Base-by-base conservation (phyloP, 1,140 invertebrate genomes). In the Trichogramma pretiosum region DNA sequence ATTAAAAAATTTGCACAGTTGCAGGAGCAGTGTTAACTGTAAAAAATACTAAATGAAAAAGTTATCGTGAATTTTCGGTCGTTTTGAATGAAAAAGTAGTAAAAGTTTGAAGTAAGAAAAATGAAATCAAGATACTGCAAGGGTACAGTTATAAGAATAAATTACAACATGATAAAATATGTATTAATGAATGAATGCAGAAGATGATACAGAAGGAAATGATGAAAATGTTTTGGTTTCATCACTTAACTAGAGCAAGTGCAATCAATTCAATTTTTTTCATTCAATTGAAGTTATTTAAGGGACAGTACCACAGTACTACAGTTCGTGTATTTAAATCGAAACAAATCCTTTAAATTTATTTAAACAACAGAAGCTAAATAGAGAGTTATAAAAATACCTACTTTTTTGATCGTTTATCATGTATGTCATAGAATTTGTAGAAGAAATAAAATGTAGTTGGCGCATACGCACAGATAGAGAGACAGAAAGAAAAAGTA, bases 201-300 rank as follows among this genome's bases (percentile, higher is more conserved):
- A 5, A 16, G 16, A 28, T 28, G 33, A 34, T 8, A 34, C 5
- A 34, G n/a, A 34, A n/a, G n/a, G 16, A 34, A 14, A 34, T 34
- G 32, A 13, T 28, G 24, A 34, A 5, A 16, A 34, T 34, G n/a
- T 9, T 45, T 38, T 45, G 38, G 16, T 8, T 36, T 51, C n/a
- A n/a, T n/a, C 49, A 51, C 49, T 51, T 51, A 50, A 41, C 49
- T 51, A 51, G 24, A 50, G 49, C 49, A 51, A 51, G 49, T 46
- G 49, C 49, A 46, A 37, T 51, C 32, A 36, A 38, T 51, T 51
- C n/a, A n/a, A n/a, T n/a, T n/a, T n/a, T n/a, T n/a, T n/a, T n/a
- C n/a, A n/a, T n/a, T n/a, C n/a, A n/a, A n/a, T n/a, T n/a, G n/a
- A n/a, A n/a, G n/a, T n/a, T n/a, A n/a, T n/a, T 46, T 41, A 26